Conservation (phyloP, 2,113 vertebrate species). For the Nanger granti region DNA sequence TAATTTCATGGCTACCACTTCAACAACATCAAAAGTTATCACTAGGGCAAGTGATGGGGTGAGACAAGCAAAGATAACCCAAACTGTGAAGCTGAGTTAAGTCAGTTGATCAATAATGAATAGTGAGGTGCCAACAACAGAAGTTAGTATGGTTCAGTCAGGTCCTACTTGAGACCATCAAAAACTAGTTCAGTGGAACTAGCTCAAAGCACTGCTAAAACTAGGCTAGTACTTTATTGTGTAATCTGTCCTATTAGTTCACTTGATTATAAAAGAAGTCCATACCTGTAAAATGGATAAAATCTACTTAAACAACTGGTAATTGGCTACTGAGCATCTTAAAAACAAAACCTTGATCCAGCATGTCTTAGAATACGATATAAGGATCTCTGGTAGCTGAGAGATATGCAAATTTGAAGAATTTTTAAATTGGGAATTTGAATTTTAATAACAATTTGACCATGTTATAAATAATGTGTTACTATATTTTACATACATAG, state of each 20-base stretch:
- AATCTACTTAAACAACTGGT: not conserved
- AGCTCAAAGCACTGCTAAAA: not conserved
- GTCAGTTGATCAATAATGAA: constrained; percentile 13
- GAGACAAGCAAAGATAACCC: not conserved
- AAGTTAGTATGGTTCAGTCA: not conserved
- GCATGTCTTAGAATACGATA: not conserved
- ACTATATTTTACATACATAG: not conserved
- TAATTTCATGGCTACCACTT: not conserved
- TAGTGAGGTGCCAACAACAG: not conserved
- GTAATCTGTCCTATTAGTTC: not conserved
- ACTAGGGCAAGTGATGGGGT: not conserved
- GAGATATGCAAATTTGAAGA: not conserved
- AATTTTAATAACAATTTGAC: not conserved
- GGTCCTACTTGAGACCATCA: not conserved
- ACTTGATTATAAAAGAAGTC: not conserved
- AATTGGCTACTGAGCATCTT: not conserved
- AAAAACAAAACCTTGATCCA: not conserved
- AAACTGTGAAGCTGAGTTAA: not conserved
- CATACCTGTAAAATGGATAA: not conserved
- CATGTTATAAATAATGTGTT: not conserved
- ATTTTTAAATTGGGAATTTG: not conserved
- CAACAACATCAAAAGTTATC: not conserved
- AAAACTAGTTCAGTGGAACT: constrained; percentile 7
- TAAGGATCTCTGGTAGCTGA: not conserved
- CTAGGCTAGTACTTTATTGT: not conserved